Conservation (phyloP, 1,140 invertebrate species). For the Aphelenchoides avenae region DNA sequence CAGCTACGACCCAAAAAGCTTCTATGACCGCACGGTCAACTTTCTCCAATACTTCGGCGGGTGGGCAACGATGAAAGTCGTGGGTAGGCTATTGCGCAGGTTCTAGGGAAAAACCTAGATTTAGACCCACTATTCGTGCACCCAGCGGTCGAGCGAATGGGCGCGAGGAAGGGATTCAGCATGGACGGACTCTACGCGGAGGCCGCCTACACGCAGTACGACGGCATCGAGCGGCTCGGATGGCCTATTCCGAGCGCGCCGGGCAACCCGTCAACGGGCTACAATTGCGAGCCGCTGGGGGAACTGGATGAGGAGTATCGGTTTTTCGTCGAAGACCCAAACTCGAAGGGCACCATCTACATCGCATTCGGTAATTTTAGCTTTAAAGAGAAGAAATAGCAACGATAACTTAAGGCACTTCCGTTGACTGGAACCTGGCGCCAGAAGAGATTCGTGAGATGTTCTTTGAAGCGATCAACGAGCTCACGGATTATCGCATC, state of each 20-base stretch:
- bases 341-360: constrained; percentile 5
- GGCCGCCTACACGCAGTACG: too few relatives aligned
- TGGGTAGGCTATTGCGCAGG: too few relatives aligned
- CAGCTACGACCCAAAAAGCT: too few relatives aligned
- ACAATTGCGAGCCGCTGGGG: neutral
- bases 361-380: neutral
- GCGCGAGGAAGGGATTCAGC: too few relatives aligned
- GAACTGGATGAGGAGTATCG: neutral
- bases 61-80: too few relatives aligned
- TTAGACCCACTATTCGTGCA: too few relatives aligned
- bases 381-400: neutral
- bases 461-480: constrained; percentile 28
- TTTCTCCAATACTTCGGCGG: too few relatives aligned
- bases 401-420: neutral
- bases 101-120: too few relatives aligned
- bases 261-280: neutral
- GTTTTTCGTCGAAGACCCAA: constrained; percentile 3
- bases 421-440: neutral
- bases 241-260: neutral
- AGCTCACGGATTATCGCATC: constrained; percentile 25
- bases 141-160: too few relatives aligned
- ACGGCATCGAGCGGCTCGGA: too few relatives aligned
- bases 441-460: constrained; percentile 8
- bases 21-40: too few relatives aligned
- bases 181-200: too few relatives aligned